These are phyloP conservation scores for Phaonia tiefii DNA, from an alignment of 2,888 invertebrate species.

Conservation along the genomic window DNA sequence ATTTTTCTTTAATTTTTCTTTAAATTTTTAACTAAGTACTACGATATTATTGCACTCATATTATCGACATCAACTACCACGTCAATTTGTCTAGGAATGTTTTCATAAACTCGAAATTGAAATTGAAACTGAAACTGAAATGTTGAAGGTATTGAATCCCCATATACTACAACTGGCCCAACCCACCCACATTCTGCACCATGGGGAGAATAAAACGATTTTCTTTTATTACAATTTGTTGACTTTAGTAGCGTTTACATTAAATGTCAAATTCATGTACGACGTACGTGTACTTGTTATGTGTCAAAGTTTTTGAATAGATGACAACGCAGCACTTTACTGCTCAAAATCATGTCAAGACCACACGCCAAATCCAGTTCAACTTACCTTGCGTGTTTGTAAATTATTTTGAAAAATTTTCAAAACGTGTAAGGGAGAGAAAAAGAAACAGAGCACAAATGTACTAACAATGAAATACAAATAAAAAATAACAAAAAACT, in stretches of 20 bases:
- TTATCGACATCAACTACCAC: too few species aligned
- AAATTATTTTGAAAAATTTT: conserved; percentile 20
- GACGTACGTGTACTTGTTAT: conserved; percentile 17
- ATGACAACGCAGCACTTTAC: conserved; percentile 31
- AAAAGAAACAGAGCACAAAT: background rate
- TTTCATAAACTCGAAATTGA: background rate
- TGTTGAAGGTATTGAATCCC: background rate
- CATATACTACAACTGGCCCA: background rate
- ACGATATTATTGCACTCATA: too few species aligned
- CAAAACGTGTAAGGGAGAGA: background rate
- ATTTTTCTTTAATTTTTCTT: too few species aligned
- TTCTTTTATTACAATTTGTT: background rate
- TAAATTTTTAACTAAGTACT: too few species aligned
- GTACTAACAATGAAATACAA: background rate
- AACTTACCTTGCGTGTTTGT: conserved; percentile 3
- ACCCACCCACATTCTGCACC: too few species aligned
- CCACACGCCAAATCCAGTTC: conserved; percentile 24
- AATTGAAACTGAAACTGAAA: conserved; percentile 5
- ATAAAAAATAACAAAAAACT: too few species aligned
- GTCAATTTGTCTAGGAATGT: too few species aligned
- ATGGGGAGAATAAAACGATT: too few species aligned
- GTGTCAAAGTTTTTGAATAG: conserved; percentile 34
- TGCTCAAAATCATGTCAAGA: conserved; percentile 54
- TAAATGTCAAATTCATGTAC: conserved; percentile 16
- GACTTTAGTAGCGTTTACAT: conserved; percentile 3